Evolutionary conservation across 2,797 vertebrate species (phyloP).

Genomic region (Knipowitschia caucasica): DNA sequence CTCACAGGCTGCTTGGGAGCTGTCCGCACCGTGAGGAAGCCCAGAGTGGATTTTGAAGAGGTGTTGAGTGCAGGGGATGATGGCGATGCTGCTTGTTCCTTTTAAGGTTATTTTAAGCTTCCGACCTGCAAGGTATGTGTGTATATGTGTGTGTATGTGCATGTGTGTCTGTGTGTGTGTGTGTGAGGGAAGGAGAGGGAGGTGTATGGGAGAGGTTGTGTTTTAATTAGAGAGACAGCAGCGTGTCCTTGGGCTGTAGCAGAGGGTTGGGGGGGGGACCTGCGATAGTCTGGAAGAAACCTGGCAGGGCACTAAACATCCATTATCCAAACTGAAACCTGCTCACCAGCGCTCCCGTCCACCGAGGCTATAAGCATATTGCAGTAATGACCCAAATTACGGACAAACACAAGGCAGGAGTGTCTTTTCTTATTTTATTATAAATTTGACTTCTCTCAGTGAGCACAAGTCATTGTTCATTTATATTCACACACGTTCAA

Average conservation of each 20-base stretch:
- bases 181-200: slow-evolving; percentile 34
- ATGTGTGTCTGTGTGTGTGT: slow-evolving; percentile 20
- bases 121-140: slow-evolving; percentile 62
- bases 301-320: slow-evolving; percentile 69
- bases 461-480: no score
- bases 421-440: background rate
- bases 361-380: no score
- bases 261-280: slow-evolving; percentile 70
- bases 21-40: slow-evolving; percentile 55
- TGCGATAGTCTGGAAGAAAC: slow-evolving; percentile 67
- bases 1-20: slow-evolving; percentile 52
- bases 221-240: slow-evolving; percentile 79
- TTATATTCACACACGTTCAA: no score
- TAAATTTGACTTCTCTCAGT: no score
- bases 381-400: background rate
- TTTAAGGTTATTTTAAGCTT: slow-evolving; percentile 74
- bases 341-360: slow-evolving; percentile 31
- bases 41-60: slow-evolving; percentile 67
- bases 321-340: slow-evolving; percentile 64
- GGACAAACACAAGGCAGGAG: background rate
- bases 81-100: slow-evolving; percentile 60
- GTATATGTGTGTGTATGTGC: slow-evolving; percentile 26
- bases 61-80: slow-evolving; percentile 68
- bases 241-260: slow-evolving; percentile 74
- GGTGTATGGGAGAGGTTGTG: slow-evolving; percentile 61